Evolutionary conservation across 2,797 vertebrate genomes (phyloP).

Genomic region (Danio choprae): DNA sequence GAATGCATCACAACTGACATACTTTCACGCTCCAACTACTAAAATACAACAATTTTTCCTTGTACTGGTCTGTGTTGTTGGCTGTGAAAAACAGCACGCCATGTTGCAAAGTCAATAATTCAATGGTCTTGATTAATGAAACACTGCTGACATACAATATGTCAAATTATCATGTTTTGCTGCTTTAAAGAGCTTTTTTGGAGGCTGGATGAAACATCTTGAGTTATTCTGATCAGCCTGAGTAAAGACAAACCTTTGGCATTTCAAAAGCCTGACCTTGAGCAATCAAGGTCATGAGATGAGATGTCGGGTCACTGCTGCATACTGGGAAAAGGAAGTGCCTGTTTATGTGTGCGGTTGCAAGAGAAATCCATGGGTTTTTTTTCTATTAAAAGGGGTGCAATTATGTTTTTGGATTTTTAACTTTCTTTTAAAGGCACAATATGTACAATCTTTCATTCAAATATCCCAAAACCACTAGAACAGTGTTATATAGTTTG

Average conservation of each 20-base stretch:
- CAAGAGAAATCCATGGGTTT: background rate
- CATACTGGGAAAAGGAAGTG: slow-evolving; percentile 21
- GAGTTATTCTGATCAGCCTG: background rate
- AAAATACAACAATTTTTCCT: background rate
- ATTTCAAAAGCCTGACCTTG: slow-evolving; percentile 28
- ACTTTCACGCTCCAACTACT: background rate
- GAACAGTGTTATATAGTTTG: too few relatives aligned
- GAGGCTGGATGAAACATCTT: background rate
- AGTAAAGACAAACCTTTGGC: slow-evolving; percentile 23
- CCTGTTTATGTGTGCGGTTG: slow-evolving; percentile 7
- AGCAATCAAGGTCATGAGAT: slow-evolving; percentile 17
- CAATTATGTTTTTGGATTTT: background rate
- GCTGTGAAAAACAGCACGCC: background rate
- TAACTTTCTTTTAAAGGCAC: too few relatives aligned
- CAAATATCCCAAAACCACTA: too few relatives aligned
- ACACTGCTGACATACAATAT: slow-evolving; percentile 1
- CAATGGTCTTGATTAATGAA: slow-evolving; percentile 3
- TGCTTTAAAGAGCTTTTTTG: background rate
- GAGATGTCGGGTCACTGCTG: slow-evolving; percentile 24
- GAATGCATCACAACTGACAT: slow-evolving; percentile 3
- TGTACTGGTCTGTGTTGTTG: slow-evolving; percentile 8
- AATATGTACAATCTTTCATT: too few relatives aligned
- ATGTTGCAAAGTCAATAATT: slow-evolving; percentile 1
- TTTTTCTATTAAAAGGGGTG: background rate
- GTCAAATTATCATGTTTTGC: background rate